Evolutionary conservation across 2,888 invertebrate species (phyloP).

Genomic region (Nysson spinosus): DNA sequence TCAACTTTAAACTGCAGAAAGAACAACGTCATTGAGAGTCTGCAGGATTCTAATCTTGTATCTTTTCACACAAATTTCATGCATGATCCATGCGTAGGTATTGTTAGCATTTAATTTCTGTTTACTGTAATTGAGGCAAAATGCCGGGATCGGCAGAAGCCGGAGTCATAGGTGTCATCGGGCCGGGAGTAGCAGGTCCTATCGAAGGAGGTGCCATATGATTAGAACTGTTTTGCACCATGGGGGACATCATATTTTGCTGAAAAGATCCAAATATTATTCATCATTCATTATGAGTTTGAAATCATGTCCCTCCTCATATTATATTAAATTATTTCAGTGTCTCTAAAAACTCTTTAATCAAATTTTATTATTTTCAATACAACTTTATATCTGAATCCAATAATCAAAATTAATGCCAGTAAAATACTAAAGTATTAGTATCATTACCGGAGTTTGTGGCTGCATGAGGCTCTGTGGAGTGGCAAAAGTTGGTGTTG

Average conservation of each 20-base stretch:
- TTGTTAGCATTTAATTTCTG: no score
- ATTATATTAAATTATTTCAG: not conserved
- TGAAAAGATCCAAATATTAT: constrained; percentile 65
- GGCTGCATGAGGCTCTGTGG: constrained; percentile 93
- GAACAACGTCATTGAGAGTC: no score
- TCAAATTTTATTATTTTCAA: no score
- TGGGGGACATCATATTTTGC: constrained; percentile 92
- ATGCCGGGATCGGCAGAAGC: constrained; percentile 96
- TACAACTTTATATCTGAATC: no score
- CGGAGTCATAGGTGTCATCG: constrained; percentile 87
- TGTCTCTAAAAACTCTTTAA: not conserved
- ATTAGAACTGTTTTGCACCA: constrained; percentile 84
- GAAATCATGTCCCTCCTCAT: not conserved
- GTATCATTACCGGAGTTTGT: constrained; percentile 89
- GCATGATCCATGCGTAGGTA: no score
- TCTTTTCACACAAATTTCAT: no score
- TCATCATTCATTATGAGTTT: not conserved
- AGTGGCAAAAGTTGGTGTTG: constrained; percentile 86
- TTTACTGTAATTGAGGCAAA: constrained; percentile 93
- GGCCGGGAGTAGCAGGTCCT: constrained; percentile 86
- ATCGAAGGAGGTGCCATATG: constrained; percentile 82
- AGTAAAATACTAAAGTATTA: no score
- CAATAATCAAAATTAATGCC: no score
- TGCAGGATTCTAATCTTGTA: no score
- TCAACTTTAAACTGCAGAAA: no score